Conservation (phyloP, 2,888 invertebrate species). For the Amorpha juglandis region DNA sequence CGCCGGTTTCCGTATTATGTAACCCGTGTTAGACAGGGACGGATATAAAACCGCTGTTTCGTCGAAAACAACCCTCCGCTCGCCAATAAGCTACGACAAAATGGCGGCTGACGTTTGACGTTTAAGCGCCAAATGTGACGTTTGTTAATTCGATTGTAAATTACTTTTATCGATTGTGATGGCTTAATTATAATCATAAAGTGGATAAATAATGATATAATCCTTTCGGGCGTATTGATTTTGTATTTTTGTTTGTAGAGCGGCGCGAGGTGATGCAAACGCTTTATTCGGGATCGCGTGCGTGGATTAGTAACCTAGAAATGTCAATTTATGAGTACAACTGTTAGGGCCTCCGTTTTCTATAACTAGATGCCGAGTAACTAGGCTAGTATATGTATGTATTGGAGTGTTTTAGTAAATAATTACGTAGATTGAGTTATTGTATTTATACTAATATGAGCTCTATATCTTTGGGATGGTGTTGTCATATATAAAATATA, state of each 20-base stretch:
- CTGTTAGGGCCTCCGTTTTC: background rate
- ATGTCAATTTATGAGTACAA: constrained; percentile 16
- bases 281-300: background rate
- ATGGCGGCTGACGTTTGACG: constrained; percentile 79
- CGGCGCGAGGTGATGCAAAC: background rate
- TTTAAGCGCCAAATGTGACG: constrained; percentile 81
- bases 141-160: constrained; percentile 64
- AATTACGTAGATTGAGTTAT: too few species aligned
- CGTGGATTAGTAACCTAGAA: constrained; percentile 12
- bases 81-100: constrained; percentile 67
- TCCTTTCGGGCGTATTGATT: constrained; percentile 17
- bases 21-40: constrained; percentile 68
- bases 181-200: constrained; percentile 53
- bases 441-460: too few species aligned
- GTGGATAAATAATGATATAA: constrained; percentile 22
- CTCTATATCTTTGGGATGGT: too few species aligned
- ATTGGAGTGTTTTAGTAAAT: too few species aligned
- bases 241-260: constrained; percentile 8
- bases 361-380: background rate
- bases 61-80: constrained; percentile 61
- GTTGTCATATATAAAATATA: too few species aligned
- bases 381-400: too few species aligned
- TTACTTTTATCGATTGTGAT: constrained; percentile 69
- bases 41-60: constrained; percentile 52
- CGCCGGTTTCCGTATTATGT: constrained; percentile 81